These are phyloP conservation scores for Potamarius usumacintae DNA, from an alignment of 2,113 vertebrate genomes.

Conservation along the genomic window DNA sequence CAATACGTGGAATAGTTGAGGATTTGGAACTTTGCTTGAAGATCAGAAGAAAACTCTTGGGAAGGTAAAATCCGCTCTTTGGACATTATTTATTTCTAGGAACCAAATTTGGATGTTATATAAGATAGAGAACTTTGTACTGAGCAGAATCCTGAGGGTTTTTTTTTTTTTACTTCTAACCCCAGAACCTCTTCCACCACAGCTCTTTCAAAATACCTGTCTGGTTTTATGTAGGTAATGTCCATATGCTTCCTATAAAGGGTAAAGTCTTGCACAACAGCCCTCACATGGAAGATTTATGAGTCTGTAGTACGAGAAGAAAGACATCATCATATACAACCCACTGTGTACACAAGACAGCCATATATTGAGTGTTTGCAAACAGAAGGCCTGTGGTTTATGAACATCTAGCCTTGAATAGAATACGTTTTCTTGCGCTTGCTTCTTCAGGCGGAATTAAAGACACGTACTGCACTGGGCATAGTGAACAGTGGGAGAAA, in stretches of 20 bases:
- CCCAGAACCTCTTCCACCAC: not conserved
- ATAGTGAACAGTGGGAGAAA: not conserved
- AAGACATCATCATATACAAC: not conserved
- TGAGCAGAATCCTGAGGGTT: not conserved
- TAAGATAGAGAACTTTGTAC: not conserved
- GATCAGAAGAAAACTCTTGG: not conserved
- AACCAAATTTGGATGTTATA: not conserved
- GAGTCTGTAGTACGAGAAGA: not conserved
- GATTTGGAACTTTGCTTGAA: not conserved
- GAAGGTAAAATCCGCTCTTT: not conserved
- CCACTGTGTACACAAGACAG: constrained; percentile 10
- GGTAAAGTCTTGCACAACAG: not conserved
- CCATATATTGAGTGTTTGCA: constrained; percentile 2
- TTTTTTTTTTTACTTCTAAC: not conserved
- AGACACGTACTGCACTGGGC: not conserved
- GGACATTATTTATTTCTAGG: not conserved
- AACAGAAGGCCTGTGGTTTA: constrained; percentile 18
- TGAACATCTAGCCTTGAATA: not conserved
- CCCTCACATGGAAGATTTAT: constrained; percentile 5
- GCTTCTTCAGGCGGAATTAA: constrained; percentile 33
- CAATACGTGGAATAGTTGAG: not conserved
- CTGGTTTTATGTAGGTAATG: constrained; percentile 37
- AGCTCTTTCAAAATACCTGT: constrained; percentile 2
- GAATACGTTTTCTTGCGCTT: not conserved
- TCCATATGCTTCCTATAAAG: constrained; percentile 48